These are phyloP conservation scores for Solenodon paradoxus DNA, from an alignment of 2,113 vertebrate genomes.

Conservation along the genomic window DNA sequence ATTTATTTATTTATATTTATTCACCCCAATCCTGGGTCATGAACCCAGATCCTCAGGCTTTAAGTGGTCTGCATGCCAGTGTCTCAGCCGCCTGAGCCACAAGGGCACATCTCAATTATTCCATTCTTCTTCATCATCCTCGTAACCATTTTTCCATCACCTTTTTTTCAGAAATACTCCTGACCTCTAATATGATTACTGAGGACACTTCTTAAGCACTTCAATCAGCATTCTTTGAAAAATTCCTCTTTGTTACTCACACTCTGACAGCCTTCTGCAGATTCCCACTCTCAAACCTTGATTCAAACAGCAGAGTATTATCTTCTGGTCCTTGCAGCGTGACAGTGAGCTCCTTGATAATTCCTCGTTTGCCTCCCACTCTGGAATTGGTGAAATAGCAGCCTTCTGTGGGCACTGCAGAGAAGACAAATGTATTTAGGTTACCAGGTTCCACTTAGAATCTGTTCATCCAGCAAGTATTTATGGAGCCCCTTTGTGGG, in stretches of 20 bases:
- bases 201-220: background rate
- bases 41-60: too few species aligned
- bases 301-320: slow-evolving; percentile 89
- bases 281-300: slow-evolving; percentile 95
- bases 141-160: background rate
- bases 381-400: slow-evolving; percentile 87
- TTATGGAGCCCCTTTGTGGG: background rate
- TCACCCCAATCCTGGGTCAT: too few species aligned
- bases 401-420: slow-evolving; percentile 75
- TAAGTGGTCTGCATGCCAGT: too few species aligned
- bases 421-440: background rate
- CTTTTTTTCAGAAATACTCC: background rate
- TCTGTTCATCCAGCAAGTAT: background rate
- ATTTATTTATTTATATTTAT: too few species aligned
- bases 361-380: slow-evolving; percentile 82
- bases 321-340: slow-evolving; percentile 76
- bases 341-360: slow-evolving; percentile 67
- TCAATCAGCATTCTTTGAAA: rapidly evolving
- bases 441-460: background rate
- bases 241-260: slow-evolving; percentile 80
- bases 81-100: too few species aligned
- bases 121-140: background rate
- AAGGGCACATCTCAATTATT: too few species aligned
- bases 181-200: background rate
- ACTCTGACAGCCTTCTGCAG: slow-evolving; percentile 91